These are phyloP conservation scores for Aldabrachelys gigantea DNA, from an alignment of 2,113 vertebrate species.

Conservation along the genomic window DNA sequence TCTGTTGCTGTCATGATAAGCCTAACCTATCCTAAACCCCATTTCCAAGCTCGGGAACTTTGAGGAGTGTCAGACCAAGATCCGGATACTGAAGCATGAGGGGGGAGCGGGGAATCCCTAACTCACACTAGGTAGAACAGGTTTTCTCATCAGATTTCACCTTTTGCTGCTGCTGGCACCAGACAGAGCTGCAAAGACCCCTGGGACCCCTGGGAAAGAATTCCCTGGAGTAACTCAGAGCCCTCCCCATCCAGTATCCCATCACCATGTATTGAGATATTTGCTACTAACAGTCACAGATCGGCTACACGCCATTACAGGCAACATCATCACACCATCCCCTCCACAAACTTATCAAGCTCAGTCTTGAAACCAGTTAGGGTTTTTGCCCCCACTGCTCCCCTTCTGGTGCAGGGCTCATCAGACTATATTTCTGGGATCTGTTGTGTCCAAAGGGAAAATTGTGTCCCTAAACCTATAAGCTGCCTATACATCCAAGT, in stretches of 20 bases:
- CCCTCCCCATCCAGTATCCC: no score
- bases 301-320: no score
- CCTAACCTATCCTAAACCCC: not conserved
- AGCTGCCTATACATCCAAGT: not conserved
- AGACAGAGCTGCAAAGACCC: not conserved
- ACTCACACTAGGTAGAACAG: not conserved
- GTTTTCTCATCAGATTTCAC: not conserved
- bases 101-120: no score
- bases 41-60: not conserved
- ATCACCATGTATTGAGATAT: no score
- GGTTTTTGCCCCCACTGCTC: no score
- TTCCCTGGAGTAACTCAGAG: no score
- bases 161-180: not conserved
- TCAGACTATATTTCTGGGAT: not conserved
- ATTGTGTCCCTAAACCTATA: not conserved
- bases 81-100: not conserved
- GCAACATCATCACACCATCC: no score
- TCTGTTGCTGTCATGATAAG: not conserved
- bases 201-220: no score
- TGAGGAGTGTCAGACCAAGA: no score
- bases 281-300: no score
- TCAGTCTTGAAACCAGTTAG: no score
- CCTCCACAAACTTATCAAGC: no score
- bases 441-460: conserved; percentile 21
- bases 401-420: conserved; percentile 26